phyloP scores from a whole-genome alignment of 2,797 vertebrate species.

The Hybognathus amarus region DNA sequence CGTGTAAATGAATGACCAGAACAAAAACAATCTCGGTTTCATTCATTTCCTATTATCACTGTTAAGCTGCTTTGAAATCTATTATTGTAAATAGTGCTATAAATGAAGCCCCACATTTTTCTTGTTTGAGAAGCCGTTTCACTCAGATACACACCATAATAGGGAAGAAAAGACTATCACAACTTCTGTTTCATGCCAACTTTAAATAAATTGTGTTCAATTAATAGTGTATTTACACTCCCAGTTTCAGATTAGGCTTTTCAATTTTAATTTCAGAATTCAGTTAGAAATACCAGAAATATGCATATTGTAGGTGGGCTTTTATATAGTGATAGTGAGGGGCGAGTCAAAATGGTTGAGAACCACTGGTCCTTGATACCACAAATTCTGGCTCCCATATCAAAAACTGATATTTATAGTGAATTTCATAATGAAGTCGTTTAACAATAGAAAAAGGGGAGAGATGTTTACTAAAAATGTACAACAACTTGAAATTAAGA shows the following conservation, averaged over 20 bases:
- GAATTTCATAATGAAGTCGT: not conserved
- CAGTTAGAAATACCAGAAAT: not conserved
- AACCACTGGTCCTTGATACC: not conserved
- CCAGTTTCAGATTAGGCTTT: not conserved
- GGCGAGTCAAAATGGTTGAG: not conserved
- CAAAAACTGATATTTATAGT: not conserved
- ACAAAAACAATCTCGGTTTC: no score
- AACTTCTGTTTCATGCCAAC: not conserved
- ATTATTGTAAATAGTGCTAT: no score
- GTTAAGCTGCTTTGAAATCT: no score
- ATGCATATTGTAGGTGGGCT: not conserved
- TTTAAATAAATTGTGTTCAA: not conserved
- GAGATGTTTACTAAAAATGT: not conserved
- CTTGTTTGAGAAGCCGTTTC: not conserved
- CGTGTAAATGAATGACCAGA: no score
- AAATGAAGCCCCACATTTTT: no score
- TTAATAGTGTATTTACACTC: not conserved
- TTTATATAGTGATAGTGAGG: not conserved
- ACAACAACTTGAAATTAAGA: constrained; percentile 15
- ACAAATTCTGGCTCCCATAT: not conserved
- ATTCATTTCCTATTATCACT: no score
- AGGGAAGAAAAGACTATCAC: not conserved
- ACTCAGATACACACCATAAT: not conserved
- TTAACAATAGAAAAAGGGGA: not conserved
- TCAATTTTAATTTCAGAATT: not conserved